Evolutionary conservation across 1,140 invertebrate species (phyloP).

Genomic region (Steinernema feltiae): DNA sequence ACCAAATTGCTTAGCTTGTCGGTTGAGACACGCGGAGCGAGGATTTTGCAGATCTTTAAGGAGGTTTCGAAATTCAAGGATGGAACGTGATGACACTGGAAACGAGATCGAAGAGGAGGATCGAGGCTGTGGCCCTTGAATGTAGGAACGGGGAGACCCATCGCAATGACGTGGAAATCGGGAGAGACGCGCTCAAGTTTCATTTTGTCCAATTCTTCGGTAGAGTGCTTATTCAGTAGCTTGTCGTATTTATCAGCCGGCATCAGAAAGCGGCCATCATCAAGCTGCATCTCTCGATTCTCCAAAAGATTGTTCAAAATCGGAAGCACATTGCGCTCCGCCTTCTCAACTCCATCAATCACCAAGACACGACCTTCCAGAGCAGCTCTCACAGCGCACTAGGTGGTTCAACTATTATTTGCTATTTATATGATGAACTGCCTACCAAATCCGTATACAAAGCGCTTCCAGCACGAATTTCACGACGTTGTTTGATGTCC

Average conservation of each 20-base stretch:
- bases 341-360: slow-evolving; percentile 94
- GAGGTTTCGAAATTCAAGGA: slow-evolving; percentile 58
- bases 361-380: slow-evolving; percentile 78
- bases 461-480: slow-evolving; percentile 78
- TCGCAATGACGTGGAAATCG: slow-evolving; percentile 81
- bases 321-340: slow-evolving; percentile 89
- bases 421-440: background rate
- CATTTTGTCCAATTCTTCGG: slow-evolving; percentile 74
- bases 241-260: slow-evolving; percentile 81
- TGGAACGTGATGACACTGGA: slow-evolving; percentile 80
- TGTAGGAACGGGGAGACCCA: slow-evolving; percentile 78
- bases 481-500: slow-evolving; percentile 87
- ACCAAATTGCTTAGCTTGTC: slow-evolving; percentile 68
- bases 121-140: slow-evolving; percentile 87
- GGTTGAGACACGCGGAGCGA: slow-evolving; percentile 63
- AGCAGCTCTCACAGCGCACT: slow-evolving; percentile 84
- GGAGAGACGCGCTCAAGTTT: slow-evolving; percentile 80
- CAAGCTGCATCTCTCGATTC: slow-evolving; percentile 94
- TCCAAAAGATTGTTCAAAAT: slow-evolving; percentile 96
- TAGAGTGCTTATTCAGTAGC: slow-evolving; percentile 59
- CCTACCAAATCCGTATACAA: slow-evolving; percentile 83
- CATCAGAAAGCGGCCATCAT: slow-evolving; percentile 88
- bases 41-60: slow-evolving; percentile 59
- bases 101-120: slow-evolving; percentile 85
- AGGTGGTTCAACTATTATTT: too few species aligned